Percentiles rank a stretch among this genome's conserved stretches.
phyloP scores from a whole-genome alignment of 2,888 invertebrate species.

The Drosophila neonasuta region DNA sequence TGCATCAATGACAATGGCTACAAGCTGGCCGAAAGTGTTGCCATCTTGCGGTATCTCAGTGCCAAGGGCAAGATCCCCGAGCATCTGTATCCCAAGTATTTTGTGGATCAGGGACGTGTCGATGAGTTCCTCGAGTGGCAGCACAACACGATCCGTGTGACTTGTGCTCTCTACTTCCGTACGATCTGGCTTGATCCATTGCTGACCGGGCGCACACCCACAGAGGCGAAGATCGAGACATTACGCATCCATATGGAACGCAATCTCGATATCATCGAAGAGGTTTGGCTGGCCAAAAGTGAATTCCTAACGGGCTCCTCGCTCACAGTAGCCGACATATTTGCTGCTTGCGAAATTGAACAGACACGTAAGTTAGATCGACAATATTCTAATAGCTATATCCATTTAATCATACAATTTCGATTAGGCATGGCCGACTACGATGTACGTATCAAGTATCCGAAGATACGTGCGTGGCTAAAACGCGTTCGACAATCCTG shows the following conservation, averaged over 20 bases:
- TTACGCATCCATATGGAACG: constrained; percentile 83
- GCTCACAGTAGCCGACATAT: constrained; percentile 88
- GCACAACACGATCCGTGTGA: constrained; percentile 84
- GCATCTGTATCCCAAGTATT: constrained; percentile 87
- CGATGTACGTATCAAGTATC: constrained; percentile 85
- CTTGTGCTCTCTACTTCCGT: constrained; percentile 85
- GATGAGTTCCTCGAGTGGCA: constrained; percentile 90
- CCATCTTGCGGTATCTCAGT: constrained; percentile 84
- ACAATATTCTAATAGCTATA: background rate
- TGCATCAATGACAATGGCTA: constrained; percentile 88
- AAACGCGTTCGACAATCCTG: constrained; percentile 85
- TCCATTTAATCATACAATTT: background rate
- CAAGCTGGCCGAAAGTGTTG: constrained; percentile 86
- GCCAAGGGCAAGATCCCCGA: constrained; percentile 82
- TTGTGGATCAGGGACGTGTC: constrained; percentile 84
- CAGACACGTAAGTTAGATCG: constrained; percentile 86
- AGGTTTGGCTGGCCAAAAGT: constrained; percentile 84
- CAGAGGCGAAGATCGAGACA: constrained; percentile 81
- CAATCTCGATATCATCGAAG: constrained; percentile 84
- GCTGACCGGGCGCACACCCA: constrained; percentile 82
- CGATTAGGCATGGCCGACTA: constrained; percentile 86
- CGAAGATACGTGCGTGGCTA: constrained; percentile 86
- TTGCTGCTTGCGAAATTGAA: constrained; percentile 90
- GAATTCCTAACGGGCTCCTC: constrained; percentile 84
- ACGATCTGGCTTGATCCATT: constrained; percentile 83